Percentiles rank a stretch among this genome's conserved stretches.
Evolutionary conservation across 2,797 vertebrate genomes (phyloP).

Genomic region (Rhinogobio ventralis): DNA sequence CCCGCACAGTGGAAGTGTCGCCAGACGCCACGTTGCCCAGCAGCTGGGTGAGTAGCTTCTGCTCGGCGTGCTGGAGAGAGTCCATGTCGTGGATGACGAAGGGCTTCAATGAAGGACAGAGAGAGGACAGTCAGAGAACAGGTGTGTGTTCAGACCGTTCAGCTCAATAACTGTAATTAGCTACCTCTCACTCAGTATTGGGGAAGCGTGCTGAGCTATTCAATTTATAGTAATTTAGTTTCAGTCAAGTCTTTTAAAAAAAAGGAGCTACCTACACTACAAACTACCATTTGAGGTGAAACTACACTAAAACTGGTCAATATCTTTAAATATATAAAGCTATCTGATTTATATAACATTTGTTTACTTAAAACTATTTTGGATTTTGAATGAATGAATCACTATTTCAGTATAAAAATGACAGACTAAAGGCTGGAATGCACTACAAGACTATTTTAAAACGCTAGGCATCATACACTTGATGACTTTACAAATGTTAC

Average conservation of each 20-base stretch:
- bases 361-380: neutral
- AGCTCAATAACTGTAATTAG: neutral
- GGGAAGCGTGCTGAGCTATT: neutral
- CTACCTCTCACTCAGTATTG: neutral
- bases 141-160: neutral
- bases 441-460: no score
- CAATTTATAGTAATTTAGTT: neutral
- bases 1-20: slow-evolving; percentile 73
- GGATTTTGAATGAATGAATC: neutral
- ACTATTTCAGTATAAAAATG: no score
- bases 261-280: neutral
- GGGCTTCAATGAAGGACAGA: slow-evolving; percentile 75
- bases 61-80: slow-evolving; percentile 91
- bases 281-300: neutral
- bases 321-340: neutral
- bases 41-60: slow-evolving; percentile 85
- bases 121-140: slow-evolving; percentile 4
- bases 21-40: slow-evolving; percentile 69
- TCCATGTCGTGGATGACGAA: slow-evolving; percentile 97
- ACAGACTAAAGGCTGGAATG: neutral
- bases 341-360: neutral
- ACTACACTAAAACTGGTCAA: neutral
- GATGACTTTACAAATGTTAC: no score
- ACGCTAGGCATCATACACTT: no score
- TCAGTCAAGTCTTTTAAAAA: neutral